phyloP scores from a whole-genome alignment of 1,140 invertebrate genomes.

The Anoplophora glabripennis region DNA sequence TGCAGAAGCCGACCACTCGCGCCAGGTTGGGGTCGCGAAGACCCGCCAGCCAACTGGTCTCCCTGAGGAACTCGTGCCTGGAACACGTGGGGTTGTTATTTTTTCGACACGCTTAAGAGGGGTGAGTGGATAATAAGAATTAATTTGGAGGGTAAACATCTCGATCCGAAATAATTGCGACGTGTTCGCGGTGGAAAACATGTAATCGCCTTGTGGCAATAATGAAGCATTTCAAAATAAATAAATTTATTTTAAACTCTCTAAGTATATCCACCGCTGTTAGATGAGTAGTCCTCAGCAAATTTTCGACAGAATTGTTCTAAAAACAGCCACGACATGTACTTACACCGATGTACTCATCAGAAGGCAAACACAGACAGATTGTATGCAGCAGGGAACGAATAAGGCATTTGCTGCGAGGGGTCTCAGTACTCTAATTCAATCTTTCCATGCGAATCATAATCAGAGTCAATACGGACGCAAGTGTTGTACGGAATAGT shows the following conservation, averaged over 20 bases:
- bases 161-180: too few relatives aligned
- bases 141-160: too few relatives aligned
- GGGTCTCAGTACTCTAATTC: constrained; percentile 14
- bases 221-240: too few relatives aligned
- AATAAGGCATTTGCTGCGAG: background rate
- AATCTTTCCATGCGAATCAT: constrained; percentile 24
- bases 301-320: too few relatives aligned
- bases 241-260: too few relatives aligned
- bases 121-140: too few relatives aligned
- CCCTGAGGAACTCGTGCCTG: constrained; percentile 81
- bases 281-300: too few relatives aligned
- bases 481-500: constrained; percentile 14
- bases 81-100: constrained; percentile 23
- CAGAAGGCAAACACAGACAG: constrained; percentile 8
- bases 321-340: too few relatives aligned
- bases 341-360: background rate
- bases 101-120: too few relatives aligned
- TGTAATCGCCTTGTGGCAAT: too few relatives aligned
- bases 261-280: too few relatives aligned
- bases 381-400: constrained; percentile 16
- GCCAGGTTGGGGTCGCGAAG: constrained; percentile 82
- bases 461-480: constrained; percentile 21
- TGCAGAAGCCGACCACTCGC: constrained; percentile 76
- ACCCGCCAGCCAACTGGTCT: constrained; percentile 77
- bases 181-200: too few relatives aligned